phyloP scores from a whole-genome alignment of 1,140 invertebrate species.

The Scaptomyza hsui region DNA sequence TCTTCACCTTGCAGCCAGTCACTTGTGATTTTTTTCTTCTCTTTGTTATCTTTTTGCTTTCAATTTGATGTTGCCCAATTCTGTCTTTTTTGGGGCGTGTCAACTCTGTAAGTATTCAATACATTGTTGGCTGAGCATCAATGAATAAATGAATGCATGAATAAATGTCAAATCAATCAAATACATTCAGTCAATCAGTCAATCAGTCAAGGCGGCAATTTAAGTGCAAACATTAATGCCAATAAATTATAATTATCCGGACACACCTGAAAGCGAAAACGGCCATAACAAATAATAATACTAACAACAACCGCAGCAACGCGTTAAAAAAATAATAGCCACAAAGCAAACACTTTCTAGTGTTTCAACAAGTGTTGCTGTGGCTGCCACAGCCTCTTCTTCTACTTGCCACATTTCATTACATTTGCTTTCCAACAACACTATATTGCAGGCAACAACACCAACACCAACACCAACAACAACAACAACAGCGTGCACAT shows the following conservation, averaged over 20 bases:
- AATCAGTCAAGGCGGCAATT: constrained; percentile 22
- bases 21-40: constrained; percentile 1
- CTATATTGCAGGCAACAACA: constrained; percentile 38
- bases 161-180: constrained; percentile 41
- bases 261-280: constrained; percentile 46
- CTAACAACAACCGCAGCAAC: constrained; percentile 28
- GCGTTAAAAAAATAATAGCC: constrained; percentile 4
- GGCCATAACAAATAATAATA: constrained; percentile 44
- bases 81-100: constrained; percentile 17
- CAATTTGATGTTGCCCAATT: constrained; percentile 13
- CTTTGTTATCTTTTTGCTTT: constrained; percentile 23
- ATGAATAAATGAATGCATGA: not conserved
- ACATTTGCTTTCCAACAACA: constrained; percentile 50
- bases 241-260: constrained; percentile 43
- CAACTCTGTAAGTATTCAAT: not conserved
- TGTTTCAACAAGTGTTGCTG: constrained; percentile 24
- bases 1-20: constrained; percentile 31
- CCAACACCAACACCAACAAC: constrained; percentile 18
- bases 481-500: constrained; percentile 24
- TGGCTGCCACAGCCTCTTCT: not conserved
- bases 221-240: constrained; percentile 26
- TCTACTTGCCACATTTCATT: constrained; percentile 30
- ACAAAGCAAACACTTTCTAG: constrained; percentile 50
- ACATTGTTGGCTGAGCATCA: not conserved
- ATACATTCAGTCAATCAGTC: constrained; percentile 17